Evolutionary conservation across 2,888 invertebrate species (phyloP).

Genomic region (Morpho deidamia): DNA sequence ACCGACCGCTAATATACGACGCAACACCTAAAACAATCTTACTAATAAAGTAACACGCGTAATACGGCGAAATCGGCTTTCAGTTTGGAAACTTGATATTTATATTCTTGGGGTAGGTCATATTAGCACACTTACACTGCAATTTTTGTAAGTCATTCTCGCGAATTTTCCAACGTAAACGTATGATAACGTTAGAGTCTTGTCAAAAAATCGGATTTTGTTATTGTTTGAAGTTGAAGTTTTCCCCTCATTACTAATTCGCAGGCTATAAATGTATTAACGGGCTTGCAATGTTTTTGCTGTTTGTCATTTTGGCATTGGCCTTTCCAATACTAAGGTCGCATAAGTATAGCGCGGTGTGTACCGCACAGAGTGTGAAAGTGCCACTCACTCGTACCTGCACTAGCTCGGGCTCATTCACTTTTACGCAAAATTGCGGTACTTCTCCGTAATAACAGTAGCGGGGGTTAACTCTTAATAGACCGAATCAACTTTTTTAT

Average conservation of each 20-base stretch:
- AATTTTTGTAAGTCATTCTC: not conserved
- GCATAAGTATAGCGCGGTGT: not conserved
- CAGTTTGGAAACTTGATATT: slow-evolving; percentile 15
- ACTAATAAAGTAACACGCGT: slow-evolving; percentile 1
- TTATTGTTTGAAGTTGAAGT: too few relatives aligned
- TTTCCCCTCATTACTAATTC: not conserved
- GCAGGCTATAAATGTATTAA: not conserved
- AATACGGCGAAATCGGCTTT: slow-evolving; percentile 7
- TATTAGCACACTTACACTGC: slow-evolving; percentile 8
- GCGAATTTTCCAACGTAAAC: not conserved
- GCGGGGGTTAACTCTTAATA: slow-evolving; percentile 3
- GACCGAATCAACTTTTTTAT: not conserved
- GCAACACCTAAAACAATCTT: slow-evolving; percentile 9
- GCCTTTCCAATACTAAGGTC: slow-evolving; percentile 4
- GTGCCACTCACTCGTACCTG: slow-evolving; percentile 55
- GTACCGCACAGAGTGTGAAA: slow-evolving; percentile 53
- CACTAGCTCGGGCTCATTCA: slow-evolving; percentile 50
- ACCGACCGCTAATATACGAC: slow-evolving; percentile 32
- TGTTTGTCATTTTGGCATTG: not conserved
- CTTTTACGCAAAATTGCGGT: slow-evolving; percentile 44
- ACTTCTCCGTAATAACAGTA: slow-evolving; percentile 14
- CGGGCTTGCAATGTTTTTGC: not conserved
- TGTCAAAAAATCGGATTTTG: too few relatives aligned
- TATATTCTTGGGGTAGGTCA: slow-evolving; percentile 16
- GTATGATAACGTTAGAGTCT: too few relatives aligned